phyloP scores from a whole-genome alignment of 2,113 vertebrate genomes.

The Hippocampus barbouri region DNA sequence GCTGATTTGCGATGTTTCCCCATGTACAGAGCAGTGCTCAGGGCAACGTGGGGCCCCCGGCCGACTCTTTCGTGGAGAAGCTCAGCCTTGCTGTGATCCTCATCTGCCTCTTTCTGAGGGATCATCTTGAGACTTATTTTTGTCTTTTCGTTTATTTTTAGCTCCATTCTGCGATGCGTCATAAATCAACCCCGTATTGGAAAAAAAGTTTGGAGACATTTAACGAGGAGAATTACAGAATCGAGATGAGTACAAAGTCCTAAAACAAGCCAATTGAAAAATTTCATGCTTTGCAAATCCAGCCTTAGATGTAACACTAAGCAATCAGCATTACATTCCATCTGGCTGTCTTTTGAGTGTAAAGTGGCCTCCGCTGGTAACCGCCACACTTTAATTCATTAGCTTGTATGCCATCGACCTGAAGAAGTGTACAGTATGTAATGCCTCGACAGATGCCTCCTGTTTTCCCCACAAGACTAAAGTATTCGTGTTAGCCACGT shows the following conservation, averaged over 20 bases:
- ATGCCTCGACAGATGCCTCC: background rate
- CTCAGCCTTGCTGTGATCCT: slow-evolving; percentile 39
- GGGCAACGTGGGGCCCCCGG: slow-evolving; percentile 18
- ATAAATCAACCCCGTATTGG: slow-evolving; percentile 53
- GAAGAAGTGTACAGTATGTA: background rate
- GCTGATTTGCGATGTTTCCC: slow-evolving; percentile 4
- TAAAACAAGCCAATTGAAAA: background rate
- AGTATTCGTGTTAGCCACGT: background rate
- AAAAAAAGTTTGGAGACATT: slow-evolving; percentile 45
- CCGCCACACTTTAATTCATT: background rate
- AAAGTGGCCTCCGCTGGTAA: background rate
- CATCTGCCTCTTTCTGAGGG: slow-evolving; percentile 37
- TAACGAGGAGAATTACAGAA: slow-evolving; percentile 31
- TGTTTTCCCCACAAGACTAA: background rate
- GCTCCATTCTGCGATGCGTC: slow-evolving; percentile 40
- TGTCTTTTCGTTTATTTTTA: slow-evolving; percentile 53
- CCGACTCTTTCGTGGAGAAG: slow-evolving; percentile 28
- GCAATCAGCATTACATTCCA: background rate
- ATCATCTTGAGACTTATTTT: slow-evolving; percentile 40
- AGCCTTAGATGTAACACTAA: background rate
- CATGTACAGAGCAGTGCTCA: slow-evolving; percentile 15
- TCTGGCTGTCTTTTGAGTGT: background rate
- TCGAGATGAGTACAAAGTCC: slow-evolving; percentile 8
- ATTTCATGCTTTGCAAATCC: background rate
- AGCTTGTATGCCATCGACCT: background rate